These are phyloP conservation scores for Amaurobius ferox DNA, from an alignment of 2,888 invertebrate genomes.

Conservation along the genomic window DNA sequence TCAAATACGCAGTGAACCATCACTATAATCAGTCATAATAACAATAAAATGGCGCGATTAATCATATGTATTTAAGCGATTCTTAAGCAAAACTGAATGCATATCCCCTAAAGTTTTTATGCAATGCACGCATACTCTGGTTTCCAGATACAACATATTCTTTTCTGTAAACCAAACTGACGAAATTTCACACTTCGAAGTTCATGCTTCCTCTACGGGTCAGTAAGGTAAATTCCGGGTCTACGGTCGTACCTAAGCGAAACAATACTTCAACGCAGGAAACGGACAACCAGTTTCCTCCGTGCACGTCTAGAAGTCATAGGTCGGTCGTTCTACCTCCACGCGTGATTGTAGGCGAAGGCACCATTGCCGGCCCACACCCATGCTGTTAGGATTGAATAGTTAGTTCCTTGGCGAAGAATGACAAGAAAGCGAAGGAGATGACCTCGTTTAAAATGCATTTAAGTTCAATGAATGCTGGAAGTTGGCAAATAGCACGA, in stretches of 20 bases:
- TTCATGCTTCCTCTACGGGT: background rate
- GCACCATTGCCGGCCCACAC: background rate
- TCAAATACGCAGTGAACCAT: too few relatives aligned
- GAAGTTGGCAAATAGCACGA: too few relatives aligned
- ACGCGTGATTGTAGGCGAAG: background rate
- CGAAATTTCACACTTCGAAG: too few relatives aligned
- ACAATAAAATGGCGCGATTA: too few relatives aligned
- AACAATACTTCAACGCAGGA: background rate
- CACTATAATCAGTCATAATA: too few relatives aligned
- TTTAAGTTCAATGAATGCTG: background rate
- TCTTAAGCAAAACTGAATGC: too few relatives aligned
- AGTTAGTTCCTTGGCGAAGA: background rate
- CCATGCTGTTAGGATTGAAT: background rate
- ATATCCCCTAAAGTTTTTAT: too few relatives aligned
- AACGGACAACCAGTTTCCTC: constrained; percentile 4
- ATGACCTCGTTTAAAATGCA: background rate
- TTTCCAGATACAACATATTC: too few relatives aligned
- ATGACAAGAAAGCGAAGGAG: background rate
- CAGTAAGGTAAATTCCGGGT: constrained; percentile 11
- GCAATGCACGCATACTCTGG: too few relatives aligned
- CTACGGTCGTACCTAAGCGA: background rate
- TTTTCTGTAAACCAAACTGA: too few relatives aligned
- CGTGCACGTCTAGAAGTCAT: background rate
- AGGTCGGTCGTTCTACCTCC: constrained; percentile 8
- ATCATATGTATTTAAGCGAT: too few relatives aligned